Evolutionary conservation across 1,140 invertebrate genomes (phyloP).

Genomic region (Lithobius niger): DNA sequence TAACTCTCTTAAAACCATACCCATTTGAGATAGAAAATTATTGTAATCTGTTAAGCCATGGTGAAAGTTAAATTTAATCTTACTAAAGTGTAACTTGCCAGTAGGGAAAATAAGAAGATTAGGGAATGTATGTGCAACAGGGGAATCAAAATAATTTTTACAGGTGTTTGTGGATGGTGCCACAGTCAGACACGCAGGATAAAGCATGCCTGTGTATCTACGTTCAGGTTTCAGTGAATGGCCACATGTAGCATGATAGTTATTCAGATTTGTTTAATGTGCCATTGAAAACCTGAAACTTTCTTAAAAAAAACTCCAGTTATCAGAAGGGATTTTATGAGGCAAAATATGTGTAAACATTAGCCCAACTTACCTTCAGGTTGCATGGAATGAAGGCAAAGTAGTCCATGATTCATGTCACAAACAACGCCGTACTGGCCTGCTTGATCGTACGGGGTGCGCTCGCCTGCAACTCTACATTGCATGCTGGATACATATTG

Average conservation of each 20-base stretch:
- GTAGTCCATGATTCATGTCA: slow-evolving; percentile 28
- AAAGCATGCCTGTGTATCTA: too few relatives aligned
- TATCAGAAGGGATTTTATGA: not conserved
- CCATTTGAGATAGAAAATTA: too few relatives aligned
- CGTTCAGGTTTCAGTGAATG: too few relatives aligned
- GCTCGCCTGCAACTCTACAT: slow-evolving; percentile 25
- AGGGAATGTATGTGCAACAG: too few relatives aligned
- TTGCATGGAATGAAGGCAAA: slow-evolving; percentile 29
- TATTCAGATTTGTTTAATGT: not conserved
- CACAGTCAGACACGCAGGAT: too few relatives aligned
- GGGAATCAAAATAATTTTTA: too few relatives aligned
- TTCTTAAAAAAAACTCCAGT: not conserved
- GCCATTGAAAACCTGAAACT: not conserved
- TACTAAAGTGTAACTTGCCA: too few relatives aligned
- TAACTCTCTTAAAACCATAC: too few relatives aligned
- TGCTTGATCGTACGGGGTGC: slow-evolving; percentile 17
- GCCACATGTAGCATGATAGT: not conserved
- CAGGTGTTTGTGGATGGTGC: too few relatives aligned
- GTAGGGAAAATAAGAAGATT: too few relatives aligned
- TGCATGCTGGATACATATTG: slow-evolving; percentile 25
- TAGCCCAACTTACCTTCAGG: not conserved
- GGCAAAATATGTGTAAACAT: not conserved
- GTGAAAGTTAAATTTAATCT: too few relatives aligned
- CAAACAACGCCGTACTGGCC: slow-evolving; percentile 27
- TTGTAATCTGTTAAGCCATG: too few relatives aligned